These are phyloP conservation scores for Caradrina kadenii DNA, from an alignment of 2,888 invertebrate species.

Conservation along the genomic window DNA sequence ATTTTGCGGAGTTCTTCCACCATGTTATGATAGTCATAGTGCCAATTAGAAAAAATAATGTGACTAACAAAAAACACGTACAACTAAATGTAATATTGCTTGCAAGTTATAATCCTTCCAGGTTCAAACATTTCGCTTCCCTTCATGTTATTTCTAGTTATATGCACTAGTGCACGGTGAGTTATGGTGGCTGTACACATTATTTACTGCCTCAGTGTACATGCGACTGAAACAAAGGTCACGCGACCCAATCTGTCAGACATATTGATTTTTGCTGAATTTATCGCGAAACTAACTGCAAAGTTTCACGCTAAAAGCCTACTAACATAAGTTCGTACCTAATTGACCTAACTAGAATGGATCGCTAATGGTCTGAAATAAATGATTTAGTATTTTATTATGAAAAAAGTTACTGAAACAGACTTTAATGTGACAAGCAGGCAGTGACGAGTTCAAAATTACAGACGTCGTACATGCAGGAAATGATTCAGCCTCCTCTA, in stretches of 20 bases:
- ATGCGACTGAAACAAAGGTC: constrained; percentile 51
- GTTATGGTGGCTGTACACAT: constrained; percentile 39
- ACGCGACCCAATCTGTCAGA: constrained; percentile 54
- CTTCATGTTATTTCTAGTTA: constrained; percentile 23
- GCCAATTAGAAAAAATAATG: neutral
- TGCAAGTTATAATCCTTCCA: constrained; percentile 11
- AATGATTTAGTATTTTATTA: no score
- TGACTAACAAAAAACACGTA: neutral
- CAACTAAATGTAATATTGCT: neutral
- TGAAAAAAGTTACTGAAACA: neutral
- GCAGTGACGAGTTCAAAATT: neutral
- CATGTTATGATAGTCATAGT: neutral
- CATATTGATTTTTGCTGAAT: constrained; percentile 45
- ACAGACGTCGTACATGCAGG: neutral
- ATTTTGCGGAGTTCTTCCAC: neutral
- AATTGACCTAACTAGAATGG: no score
- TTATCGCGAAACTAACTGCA: constrained; percentile 27
- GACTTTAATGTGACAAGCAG: neutral
- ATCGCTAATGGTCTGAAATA: no score
- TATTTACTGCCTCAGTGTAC: constrained; percentile 35
- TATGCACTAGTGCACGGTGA: constrained; percentile 22
- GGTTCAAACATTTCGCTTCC: constrained; percentile 22
- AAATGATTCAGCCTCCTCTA: neutral
- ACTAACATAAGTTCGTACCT: no score
- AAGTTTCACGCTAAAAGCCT: constrained; percentile 14